Evolutionary conservation across 2,113 vertebrate species (phyloP), one percentile per base, ranked within the genome.

Genomic region (Lota lota): DNA sequence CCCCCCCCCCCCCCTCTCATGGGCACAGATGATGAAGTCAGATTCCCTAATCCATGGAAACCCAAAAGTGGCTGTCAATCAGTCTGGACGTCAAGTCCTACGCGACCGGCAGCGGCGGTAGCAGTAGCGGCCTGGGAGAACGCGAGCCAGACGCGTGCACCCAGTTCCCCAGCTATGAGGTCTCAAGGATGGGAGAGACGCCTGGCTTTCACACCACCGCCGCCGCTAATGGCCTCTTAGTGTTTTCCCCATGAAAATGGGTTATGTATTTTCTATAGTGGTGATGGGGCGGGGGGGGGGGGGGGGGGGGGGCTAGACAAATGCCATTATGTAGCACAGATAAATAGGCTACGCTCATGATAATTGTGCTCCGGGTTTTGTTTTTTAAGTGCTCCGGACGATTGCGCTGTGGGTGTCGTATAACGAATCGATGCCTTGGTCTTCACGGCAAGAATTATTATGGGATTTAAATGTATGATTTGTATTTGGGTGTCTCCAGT

Each of bases 21-120:
- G 84, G 87, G 77, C 73, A n/a, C 67, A 14, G 81, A 83, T 93
- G 91, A 93, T 93, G 91, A 93, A 89, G 92, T 93, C 91, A 93
- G 91, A 93, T 91, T 93, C 72, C 64, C 85, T 92, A 92, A 92
- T 89, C 82, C 58, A 14, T n/a, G 7, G 67, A 88, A 90, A 92
- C 92, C 91, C 89, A 91, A 91, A 90, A 88, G 90, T 83, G 7
- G 80, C 83, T 83, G 90, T 88, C 90, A 89, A 86, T 92, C 89
- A 90, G 53, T 63, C 72, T 1, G 72, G 66, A 77, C 81, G 79
- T 12, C 40, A 6, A 12, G 40, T 47, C 40, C 8, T 11, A 1
- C 40, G 10, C 40, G 10, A 14, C 10, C 7, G 12, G 40, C 40
- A 47, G 7, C 40, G 12, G 40, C 40, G 12, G 40, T 7, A 10